Base-by-base conservation (phyloP, 2,113 vertebrate genomes). In the Pheucticus melanocephalus region DNA sequence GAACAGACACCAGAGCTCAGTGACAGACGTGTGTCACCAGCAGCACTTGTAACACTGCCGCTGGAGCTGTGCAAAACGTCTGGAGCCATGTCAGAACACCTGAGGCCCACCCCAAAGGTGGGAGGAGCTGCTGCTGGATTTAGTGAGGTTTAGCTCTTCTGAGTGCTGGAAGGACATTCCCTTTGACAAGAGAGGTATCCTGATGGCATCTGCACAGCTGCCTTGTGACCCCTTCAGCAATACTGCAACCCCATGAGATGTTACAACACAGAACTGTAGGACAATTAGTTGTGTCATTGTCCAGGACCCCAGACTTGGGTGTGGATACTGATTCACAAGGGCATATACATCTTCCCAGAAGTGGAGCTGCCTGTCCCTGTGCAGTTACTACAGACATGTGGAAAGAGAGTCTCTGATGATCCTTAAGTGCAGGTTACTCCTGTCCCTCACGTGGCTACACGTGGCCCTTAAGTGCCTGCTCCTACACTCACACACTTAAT, bases 311-410 rank as follows among this genome's bases (percentile, higher is more conserved):
- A 86, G 72, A 63, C 56, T 23, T 78, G 91, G 94, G 92, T 42
- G 95, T 93, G 86, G 86, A 45, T 4, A 54, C 75, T 92, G 80
- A 92, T 68, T 93, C 80, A 96, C 50, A 50, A 65, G 54, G 85
- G 66, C 66, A 70, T 11, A 70, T 11, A 11, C 76, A 66, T 81
- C 75, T 92, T 93, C 76, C 59, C 88, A 93, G 75, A 88, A 77
- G 42, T 8, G 15, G 71, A 86, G 27, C 3, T 86, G 68, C 85
- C 60, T 70, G 64, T 70, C 50, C 27, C 56, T 37, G 39, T 68
- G 80, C 76, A 92, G 95, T 86, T 81, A 90, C 68, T 63, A 56
- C 37, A 90, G 56, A 33, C 15, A 63, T 14, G 45, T 70, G 86
- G 63, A 83, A 97, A 83, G 50, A 92, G 59, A 92, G 59, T 63